Evolutionary conservation across 2,113 vertebrate species (phyloP), one percentile per base, ranked within the genome.

Genomic region (Misgurnus mizolepis): DNA sequence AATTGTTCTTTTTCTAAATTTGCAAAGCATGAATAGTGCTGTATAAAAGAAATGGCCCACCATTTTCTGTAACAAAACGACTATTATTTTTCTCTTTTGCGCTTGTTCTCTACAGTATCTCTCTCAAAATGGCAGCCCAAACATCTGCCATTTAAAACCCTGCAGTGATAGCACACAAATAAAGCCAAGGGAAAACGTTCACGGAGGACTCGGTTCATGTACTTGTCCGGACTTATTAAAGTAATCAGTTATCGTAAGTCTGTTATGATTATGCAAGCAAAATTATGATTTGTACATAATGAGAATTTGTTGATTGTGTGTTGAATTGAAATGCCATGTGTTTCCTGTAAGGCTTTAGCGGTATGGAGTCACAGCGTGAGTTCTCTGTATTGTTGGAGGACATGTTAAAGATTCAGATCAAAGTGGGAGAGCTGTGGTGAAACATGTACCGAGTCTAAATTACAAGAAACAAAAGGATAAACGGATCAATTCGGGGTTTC

Each of bases 401-500:
- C 45, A 76, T 39, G 61, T 6, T 64, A 76, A 49, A 65, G 61
- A 65, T 65, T 65, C 61, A 76, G 74, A 76, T 65, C 27, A 76
- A 65, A 76, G 74, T 65, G 15, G 60, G 15, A 22, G 22, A 50
- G 61, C 60, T 53, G 7, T 64, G 22, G 43, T 50, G 43, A 45
- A 65, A 53, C 43, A 76, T 76, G 74, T 65, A 50, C 43, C 3
- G 7, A n/a, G 60, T 65, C 73, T 40, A 65, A 65, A 65, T 76
- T 64, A 76, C 61, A 53, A 65, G 61, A 76, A 76, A 65, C 74
- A 76, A 76, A 76, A 65, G 61, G 74, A 65, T 74, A 58, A 74
- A 74, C 61, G 56, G 41, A 45, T 74, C 56, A 17, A 41, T 74
- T n/a, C 22, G 65, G 60, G 61, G 18, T 76, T 76, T 65, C 74